Evolutionary conservation across 2,113 vertebrate species (phyloP), one percentile per base, ranked within the genome.

Genomic region (Peromyscus polionotus): DNA sequence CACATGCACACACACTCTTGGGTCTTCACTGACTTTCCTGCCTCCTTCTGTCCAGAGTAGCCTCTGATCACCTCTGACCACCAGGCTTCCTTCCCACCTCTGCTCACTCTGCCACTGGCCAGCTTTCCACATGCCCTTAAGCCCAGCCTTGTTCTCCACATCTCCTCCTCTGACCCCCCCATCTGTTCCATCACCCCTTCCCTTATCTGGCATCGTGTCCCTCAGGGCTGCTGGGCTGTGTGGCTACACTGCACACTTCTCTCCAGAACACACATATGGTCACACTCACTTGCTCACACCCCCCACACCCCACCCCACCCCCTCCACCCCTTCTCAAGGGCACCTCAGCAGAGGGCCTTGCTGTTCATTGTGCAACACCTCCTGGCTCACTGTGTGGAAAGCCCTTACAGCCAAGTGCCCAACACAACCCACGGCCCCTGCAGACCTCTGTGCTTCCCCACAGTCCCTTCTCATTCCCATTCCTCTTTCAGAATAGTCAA

Each of bases 161-260:
- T 1, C 36, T n/a, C 16, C 20, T 59, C 22, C 67, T 3, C 5
- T 17, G 22, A 63, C 31, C 36, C 54, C 16, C 1, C 84, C 19
- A 31, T 16, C 63, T 0, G 1, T 10, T 63, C 59, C 54, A 45
- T 45, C 86, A 54, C 51, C 51, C 51, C 51, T 20, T 68, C 61
- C 10, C 51, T 54, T n/a, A 11, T 4, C 26, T 0, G 2, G 20
- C 48, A 26, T 39, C 9, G 13, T n/a, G 12, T 36, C 5, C 8
- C 39, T 0, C 5, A 4, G 36, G 57, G 73, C 22, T 14, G 16
- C 92, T 59, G 2, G 3, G 12, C 20, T 1, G 1, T 20, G 22
- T 31, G 36, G 61, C 33, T 24, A 54, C 12, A 13, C 51, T 54
- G 9, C 59, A 39, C 14, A 6, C 19, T 67, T 48, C 65, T 36